Evolutionary conservation across 2,797 vertebrate species (phyloP).

Genomic region (Micrastur ruficollis): DNA sequence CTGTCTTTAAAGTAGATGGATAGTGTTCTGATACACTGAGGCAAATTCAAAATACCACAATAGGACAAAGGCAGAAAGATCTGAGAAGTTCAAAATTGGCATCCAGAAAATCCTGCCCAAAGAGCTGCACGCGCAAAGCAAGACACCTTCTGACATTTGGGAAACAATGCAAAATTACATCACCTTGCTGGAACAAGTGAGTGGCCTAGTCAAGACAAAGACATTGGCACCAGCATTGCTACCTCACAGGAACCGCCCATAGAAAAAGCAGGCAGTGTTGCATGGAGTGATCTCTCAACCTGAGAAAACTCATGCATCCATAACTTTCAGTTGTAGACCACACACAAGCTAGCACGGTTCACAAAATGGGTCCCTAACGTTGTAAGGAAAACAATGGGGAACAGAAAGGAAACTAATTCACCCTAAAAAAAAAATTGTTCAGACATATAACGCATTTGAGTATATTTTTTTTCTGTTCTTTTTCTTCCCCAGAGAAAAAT

Average conservation of each 20-base stretch:
- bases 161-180: neutral
- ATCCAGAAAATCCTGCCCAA: neutral
- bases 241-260: neutral
- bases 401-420: neutral
- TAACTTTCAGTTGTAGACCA: neutral
- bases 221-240: neutral
- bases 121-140: neutral
- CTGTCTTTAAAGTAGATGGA: neutral
- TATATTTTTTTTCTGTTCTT: neutral
- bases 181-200: neutral
- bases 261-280: neutral
- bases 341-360: neutral
- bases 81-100: neutral
- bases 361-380: neutral
- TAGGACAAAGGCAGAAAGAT: neutral
- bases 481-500: neutral
- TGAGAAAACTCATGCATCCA: neutral
- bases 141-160: neutral
- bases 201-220: rapidly evolving
- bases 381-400: neutral
- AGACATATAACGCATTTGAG: neutral
- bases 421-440: neutral
- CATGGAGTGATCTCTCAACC: neutral
- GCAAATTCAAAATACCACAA: neutral
- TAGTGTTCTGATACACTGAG: neutral